phyloP scores from a whole-genome alignment of 2,888 invertebrate species.

The Agrochola lota region DNA sequence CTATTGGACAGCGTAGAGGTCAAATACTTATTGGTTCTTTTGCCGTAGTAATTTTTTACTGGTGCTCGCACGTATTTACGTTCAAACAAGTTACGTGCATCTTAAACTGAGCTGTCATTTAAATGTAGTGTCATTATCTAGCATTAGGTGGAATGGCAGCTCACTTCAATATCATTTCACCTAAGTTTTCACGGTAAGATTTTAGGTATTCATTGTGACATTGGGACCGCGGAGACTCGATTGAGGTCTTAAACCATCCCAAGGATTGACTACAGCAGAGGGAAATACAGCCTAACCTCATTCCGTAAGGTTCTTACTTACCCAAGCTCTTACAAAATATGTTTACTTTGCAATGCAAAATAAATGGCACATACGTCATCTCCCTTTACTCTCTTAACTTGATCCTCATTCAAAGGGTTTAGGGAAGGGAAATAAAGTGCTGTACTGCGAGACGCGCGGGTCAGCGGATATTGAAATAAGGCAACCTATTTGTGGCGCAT shows the following conservation, averaged over 20 bases:
- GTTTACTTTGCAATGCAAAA: slow-evolving; percentile 41
- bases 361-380: slow-evolving; percentile 37
- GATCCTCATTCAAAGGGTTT: slow-evolving; percentile 66
- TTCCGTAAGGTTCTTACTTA: slow-evolving; percentile 11
- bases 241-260: neutral
- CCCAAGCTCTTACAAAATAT: slow-evolving; percentile 12
- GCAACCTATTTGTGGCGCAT: slow-evolving; percentile 72
- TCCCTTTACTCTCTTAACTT: slow-evolving; percentile 36
- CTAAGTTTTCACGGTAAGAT: neutral
- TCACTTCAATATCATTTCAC: neutral
- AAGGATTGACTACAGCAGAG: neutral
- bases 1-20: too few species aligned
- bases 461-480: slow-evolving; percentile 83
- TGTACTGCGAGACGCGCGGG: slow-evolving; percentile 67
- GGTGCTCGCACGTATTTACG: too few species aligned
- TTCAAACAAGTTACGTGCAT: too few species aligned
- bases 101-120: too few species aligned
- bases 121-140: neutral
- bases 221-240: neutral
- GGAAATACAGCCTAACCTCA: neutral
- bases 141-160: neutral
- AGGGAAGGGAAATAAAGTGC: slow-evolving; percentile 77
- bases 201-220: neutral
- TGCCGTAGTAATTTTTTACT: too few species aligned
- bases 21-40: too few species aligned